Conservation (phyloP, 2,113 vertebrate species). For the Saguinus imperator region DNA sequence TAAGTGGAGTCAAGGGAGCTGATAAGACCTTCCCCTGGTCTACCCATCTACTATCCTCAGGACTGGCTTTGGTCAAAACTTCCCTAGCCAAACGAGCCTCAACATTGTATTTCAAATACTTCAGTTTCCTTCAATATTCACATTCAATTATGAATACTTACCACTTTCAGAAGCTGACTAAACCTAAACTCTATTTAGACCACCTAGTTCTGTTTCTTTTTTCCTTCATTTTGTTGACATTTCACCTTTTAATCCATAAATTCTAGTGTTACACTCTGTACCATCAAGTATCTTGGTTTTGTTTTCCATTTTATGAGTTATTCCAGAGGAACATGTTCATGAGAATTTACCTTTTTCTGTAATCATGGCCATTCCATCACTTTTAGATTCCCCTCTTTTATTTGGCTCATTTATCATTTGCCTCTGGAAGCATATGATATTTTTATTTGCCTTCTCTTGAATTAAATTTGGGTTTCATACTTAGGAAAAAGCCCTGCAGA, state of each 20-base stretch:
- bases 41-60: background rate
- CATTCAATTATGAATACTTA: background rate
- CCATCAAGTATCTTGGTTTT: background rate
- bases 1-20: background rate
- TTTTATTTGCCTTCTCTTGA: constrained; percentile 5
- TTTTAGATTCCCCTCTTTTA: constrained; percentile 26
- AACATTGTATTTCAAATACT: background rate
- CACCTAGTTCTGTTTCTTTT: background rate
- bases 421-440: background rate
- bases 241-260: background rate
- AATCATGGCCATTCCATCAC: background rate
- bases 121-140: background rate
- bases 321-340: background rate
- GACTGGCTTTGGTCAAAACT: background rate
- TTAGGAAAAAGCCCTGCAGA: background rate
- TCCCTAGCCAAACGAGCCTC: background rate
- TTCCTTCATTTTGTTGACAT: background rate
- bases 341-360: background rate
- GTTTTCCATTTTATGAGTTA: background rate
- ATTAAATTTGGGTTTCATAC: constrained; percentile 20
- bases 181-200: background rate
- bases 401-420: background rate
- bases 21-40: background rate
- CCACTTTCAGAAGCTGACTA: background rate
- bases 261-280: background rate